Conservation (phyloP, 2,888 invertebrate genomes). For the Hololepta plana region DNA sequence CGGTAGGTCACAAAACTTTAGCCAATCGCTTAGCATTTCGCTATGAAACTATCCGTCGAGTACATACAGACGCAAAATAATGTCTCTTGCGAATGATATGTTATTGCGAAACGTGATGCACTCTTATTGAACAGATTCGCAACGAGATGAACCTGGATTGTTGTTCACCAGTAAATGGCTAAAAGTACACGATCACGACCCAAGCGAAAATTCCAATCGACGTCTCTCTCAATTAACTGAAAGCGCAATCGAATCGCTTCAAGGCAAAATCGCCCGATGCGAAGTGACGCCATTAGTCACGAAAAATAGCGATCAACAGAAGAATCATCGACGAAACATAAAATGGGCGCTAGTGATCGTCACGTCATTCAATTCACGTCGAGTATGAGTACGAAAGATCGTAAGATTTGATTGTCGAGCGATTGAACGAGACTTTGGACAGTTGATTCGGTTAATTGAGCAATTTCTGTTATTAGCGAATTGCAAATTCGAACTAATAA, state of each 20-base stretch:
- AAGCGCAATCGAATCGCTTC: conserved; percentile 61
- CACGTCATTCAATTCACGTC: conserved; percentile 55
- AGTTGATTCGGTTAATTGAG: conserved; percentile 71
- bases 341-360: conserved; percentile 49
- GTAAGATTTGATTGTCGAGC: conserved; percentile 57
- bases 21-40: conserved; percentile 81
- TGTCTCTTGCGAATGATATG: conserved; percentile 95
- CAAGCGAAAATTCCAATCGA: conserved; percentile 80
- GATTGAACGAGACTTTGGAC: conserved; percentile 87
- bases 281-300: conserved; percentile 71
- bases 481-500: too few species aligned
- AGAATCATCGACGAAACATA: too few species aligned
- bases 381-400: conserved; percentile 65
- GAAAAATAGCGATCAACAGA: conserved; percentile 53
- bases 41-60: conserved; percentile 89
- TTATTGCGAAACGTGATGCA: conserved; percentile 93
- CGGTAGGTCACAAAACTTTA: conserved; percentile 91
- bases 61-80: conserved; percentile 99
- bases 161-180: conserved; percentile 96
- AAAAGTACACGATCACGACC: conserved; percentile 78
- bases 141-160: conserved; percentile 82
- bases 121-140: conserved; percentile 86
- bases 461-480: too few species aligned
- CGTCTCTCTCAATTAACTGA: conserved; percentile 64
- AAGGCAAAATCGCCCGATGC: conserved; percentile 73